Evolutionary conservation across 2,113 vertebrate species (phyloP), one percentile per base, ranked within the genome.

Genomic region (Corydoras sp.): DNA sequence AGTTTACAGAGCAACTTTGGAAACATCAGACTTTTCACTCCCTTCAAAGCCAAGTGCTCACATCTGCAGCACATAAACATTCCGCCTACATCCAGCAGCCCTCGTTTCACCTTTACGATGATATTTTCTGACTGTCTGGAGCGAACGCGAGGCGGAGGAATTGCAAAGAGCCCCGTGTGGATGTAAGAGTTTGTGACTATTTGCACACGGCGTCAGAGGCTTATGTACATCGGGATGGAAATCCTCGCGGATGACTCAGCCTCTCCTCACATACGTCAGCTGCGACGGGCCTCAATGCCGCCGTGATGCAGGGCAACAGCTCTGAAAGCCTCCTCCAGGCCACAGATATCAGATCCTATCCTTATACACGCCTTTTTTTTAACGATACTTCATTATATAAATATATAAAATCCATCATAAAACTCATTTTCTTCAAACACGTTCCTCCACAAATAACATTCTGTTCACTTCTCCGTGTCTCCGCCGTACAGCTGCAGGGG

Each of bases 181-280:
- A 13, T 12, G 18, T 24, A 65, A 32, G 18, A 11, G 59, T 2
- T 4, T 60, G 24, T 71, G 62, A 51, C 11, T 65, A 13, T 75
- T 62, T 69, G 73, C 12, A 50, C 43, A 69, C 13, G n/a, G 18
- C 18, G 18, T 24, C 18, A 24, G 18, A 24, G 54, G 66, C 10
- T 15, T 10, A 43, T 31, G 60, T 69, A 60, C 35, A 35, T 69
- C 49, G 50, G 13, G 32, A 30, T 61, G 64, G 43, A 55, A 59
- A 48, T 32, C 43, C 70, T 64, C 24, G 60, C 35, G 35, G 61
- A 64, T 79, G 77, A 75, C 73, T 78, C 72, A 75, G 60, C 56
- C 65, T 72, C 73, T 61, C 49, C 31, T 63, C 48, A 68, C 60
- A 75, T 53, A 71, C 68, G 61, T 65, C 58, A 71, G 67, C 65